Evolutionary conservation across 2,888 invertebrate genomes (phyloP).

Genomic region (Polia nebulosa): DNA sequence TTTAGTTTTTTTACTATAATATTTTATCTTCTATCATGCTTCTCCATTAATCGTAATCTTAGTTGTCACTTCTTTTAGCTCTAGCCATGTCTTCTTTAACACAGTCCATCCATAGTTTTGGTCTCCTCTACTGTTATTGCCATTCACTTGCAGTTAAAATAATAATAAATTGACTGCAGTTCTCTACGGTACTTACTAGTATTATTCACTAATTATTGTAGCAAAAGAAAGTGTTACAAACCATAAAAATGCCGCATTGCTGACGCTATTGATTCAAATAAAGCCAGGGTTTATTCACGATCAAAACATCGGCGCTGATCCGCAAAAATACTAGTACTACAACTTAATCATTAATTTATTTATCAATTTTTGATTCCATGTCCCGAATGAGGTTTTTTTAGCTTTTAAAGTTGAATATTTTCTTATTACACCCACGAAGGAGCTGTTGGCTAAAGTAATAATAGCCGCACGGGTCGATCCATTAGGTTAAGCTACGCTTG

Average conservation of each 20-base stretch:
- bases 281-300: neutral
- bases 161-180: neutral
- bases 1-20: too few relatives aligned
- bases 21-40: too few relatives aligned
- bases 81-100: neutral
- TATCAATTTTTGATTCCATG: neutral
- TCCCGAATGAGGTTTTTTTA: neutral
- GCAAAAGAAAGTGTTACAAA: constrained; percentile 4
- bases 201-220: neutral
- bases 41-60: too few relatives aligned
- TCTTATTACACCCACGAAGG: too few relatives aligned
- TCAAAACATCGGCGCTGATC: neutral
- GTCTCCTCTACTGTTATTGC: too few relatives aligned
- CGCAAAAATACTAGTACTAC: neutral
- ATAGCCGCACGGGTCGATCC: too few relatives aligned
- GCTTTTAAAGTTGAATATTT: too few relatives aligned
- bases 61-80: too few relatives aligned
- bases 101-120: neutral
- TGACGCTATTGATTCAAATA: constrained; percentile 16
- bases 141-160: too few relatives aligned
- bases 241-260: constrained; percentile 6
- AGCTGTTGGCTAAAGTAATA: too few relatives aligned
- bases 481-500: too few relatives aligned
- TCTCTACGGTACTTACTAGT: neutral
- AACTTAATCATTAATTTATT: neutral